A percentile compares a stretch with the other conserved stretches of the same genome.
phyloP scores from a whole-genome alignment of 2,797 vertebrate species.

The Hippoglossus hippoglossus region DNA sequence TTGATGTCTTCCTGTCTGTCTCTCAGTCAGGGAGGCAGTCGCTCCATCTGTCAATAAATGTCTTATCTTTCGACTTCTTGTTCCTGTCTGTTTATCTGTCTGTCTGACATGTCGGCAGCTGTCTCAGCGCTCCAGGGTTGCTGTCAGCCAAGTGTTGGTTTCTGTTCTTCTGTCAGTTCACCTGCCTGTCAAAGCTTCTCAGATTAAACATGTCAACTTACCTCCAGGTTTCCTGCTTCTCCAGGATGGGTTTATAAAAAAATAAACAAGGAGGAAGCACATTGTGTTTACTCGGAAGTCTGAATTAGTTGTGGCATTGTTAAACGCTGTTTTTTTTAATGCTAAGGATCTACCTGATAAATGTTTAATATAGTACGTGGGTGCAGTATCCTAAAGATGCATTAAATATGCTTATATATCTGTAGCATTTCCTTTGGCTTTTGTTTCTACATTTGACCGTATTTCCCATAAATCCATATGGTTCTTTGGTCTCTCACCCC shows the following conservation, averaged over 20 bases:
- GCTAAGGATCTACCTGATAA: conserved; percentile 21
- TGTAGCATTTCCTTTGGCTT: background rate
- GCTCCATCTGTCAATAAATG: conserved; percentile 76
- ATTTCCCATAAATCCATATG: background rate
- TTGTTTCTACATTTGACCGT: conserved; percentile 6
- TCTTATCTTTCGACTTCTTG: conserved; percentile 74
- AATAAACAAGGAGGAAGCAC: conserved; percentile 58
- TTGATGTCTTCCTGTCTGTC: conserved; percentile 65
- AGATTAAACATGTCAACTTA: conserved; percentile 79
- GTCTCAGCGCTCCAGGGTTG: conserved; percentile 78
- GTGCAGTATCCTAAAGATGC: background rate
- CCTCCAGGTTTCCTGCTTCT: conserved; percentile 77
- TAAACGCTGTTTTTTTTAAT: conserved; percentile 24
- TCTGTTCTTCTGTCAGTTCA: conserved; percentile 83
- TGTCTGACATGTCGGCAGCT: conserved; percentile 78
- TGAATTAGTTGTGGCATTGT: conserved; percentile 54
- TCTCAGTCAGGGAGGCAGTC: conserved; percentile 59
- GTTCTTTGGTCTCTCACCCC: background rate
- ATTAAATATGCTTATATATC: conserved; percentile 7
- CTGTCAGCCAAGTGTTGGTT: conserved; percentile 82
- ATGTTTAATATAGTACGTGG: conserved; percentile 16
- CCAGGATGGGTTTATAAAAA: conserved; percentile 73
- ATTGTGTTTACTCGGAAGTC: conserved; percentile 56
- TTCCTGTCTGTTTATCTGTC: conserved; percentile 81
- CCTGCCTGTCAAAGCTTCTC: conserved; percentile 76